Base-by-base conservation (phyloP, 2,888 invertebrate genomes). In the Falcaria lacertinaria region DNA sequence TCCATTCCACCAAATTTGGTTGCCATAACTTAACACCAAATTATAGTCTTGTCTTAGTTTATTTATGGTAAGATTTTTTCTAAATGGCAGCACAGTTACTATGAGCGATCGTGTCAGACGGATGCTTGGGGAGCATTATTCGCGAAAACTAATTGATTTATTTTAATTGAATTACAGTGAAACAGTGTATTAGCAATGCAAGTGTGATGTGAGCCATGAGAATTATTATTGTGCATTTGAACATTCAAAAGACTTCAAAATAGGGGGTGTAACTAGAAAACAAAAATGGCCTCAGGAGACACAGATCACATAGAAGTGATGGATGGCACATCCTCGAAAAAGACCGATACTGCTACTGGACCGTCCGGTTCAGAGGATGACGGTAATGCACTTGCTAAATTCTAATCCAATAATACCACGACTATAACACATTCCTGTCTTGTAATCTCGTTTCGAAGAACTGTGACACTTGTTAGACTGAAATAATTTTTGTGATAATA, bases 231-330 rank as follows among this genome's bases (percentile, higher is more conserved):
- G 79, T 80, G 79, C 70, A 69, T 64, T 73, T 46, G 72, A 69
- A 75, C 48, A 68, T 65, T 52, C 57, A 47, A 72, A 69, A 77
- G 76, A 83, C 83, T 77, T 74, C 64, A 76, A 81, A 81, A 78
- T 81, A 81, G 80, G 83, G 82, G 85, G 82, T 86, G 85, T 83
- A 80, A 74, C 68, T 74, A 60, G 70, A 69, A 79, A 84, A 77
- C 73, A 80, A 89, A 89, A 83, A 95, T 95, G 95, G 95, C 95
- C 92, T 94, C 95, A 86, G 94, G 94, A 79, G 95, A 95, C 89
- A 93, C 93, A 78, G 94, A 95, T 90, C 92, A 92, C 80, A 95
- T 95, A 76, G 95, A 95, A 91, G 91, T 87, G 56, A 86, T 93
- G 86, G 94, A 94, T 85, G 91, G 91, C 78, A 91, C 92, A 72